Percentiles rank a stretch among this genome's conserved stretches.
Evolutionary conservation across 2,113 vertebrate species (phyloP).

Genomic region (Otolemur garnettii): DNA sequence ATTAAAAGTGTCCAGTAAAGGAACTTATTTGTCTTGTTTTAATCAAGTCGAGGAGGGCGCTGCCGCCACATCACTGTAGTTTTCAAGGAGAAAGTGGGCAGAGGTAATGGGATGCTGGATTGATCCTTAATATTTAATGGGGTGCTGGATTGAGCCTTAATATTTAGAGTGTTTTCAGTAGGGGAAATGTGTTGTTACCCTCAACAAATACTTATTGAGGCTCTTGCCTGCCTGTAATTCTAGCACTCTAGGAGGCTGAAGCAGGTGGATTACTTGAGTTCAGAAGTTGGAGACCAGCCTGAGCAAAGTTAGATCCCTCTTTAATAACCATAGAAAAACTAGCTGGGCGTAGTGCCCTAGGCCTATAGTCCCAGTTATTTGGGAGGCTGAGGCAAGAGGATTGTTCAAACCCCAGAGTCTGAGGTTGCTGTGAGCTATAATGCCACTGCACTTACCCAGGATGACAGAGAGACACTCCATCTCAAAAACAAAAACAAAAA

Average conservation of each 20-base stretch:
- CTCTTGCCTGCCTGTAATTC: too few relatives aligned
- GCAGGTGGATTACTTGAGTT: too few relatives aligned
- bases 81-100: neutral
- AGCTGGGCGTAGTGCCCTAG: too few relatives aligned
- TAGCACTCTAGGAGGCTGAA: too few relatives aligned
- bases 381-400: neutral
- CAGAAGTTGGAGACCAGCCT: too few relatives aligned
- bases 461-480: neutral
- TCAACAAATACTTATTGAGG: neutral
- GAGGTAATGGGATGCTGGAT: neutral
- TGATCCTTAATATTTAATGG: neutral
- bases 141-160: neutral
- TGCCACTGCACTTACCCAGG: too few relatives aligned
- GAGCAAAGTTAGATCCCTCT: too few relatives aligned
- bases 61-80: too few relatives aligned
- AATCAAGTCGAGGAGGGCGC: neutral
- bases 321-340: too few relatives aligned
- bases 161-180: neutral
- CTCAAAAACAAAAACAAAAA: neutral
- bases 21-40: neutral
- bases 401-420: neutral
- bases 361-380: neutral
- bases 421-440: too few relatives aligned
- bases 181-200: neutral
- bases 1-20: neutral